Conservation (phyloP, 2,888 invertebrate species). For the Autographa pulchrina region DNA sequence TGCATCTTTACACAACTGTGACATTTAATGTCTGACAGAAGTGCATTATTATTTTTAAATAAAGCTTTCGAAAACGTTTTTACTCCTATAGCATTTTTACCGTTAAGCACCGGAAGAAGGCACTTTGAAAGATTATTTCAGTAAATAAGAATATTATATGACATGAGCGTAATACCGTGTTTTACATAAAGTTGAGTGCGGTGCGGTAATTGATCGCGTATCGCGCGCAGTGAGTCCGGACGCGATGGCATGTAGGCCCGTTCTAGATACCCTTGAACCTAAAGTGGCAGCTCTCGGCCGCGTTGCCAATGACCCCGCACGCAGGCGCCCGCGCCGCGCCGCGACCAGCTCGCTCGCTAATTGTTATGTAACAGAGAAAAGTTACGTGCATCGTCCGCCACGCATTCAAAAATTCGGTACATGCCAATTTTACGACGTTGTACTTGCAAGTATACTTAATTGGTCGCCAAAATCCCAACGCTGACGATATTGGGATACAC, state of each 20-base stretch:
- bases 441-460: conserved; percentile 69
- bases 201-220: conserved; percentile 21
- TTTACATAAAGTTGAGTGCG: conserved; percentile 28
- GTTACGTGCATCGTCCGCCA: conserved; percentile 73
- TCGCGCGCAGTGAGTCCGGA: conserved; percentile 43
- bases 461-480: conserved; percentile 69
- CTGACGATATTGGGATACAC: conserved; percentile 80
- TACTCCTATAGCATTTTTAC: background rate
- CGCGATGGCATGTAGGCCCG: conserved; percentile 79
- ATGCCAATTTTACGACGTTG: conserved; percentile 71
- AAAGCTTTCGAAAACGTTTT: background rate
- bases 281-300: conserved; percentile 89
- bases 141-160: background rate
- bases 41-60: background rate
- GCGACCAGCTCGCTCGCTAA: conserved; percentile 79
- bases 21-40: conserved; percentile 2
- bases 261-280: conserved; percentile 88
- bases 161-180: conserved; percentile 2
- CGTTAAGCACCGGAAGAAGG: conserved; percentile 1
- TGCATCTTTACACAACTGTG: conserved; percentile 6
- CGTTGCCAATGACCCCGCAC: conserved; percentile 90
- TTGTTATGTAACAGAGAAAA: conserved; percentile 87
- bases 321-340: conserved; percentile 86
- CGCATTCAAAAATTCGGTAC: conserved; percentile 74
- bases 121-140: background rate